phyloP scores from a whole-genome alignment of 2,113 vertebrate species.

The Balaeniceps rex region DNA sequence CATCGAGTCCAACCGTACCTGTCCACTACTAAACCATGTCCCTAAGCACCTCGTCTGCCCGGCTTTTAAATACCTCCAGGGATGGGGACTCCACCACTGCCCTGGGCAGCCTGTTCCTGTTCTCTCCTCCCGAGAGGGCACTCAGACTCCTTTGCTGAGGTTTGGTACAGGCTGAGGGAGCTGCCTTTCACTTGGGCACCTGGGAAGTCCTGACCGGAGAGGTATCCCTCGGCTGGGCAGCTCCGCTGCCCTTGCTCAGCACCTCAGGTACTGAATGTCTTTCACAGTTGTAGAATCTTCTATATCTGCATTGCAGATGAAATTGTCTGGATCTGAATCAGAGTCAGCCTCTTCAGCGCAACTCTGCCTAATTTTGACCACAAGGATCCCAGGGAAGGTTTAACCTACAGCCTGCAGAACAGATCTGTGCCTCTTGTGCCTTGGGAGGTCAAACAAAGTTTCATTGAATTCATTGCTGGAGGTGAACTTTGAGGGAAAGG shows the following conservation, averaged over 20 bases:
- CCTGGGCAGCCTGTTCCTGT: too few species aligned
- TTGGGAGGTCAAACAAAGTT: not conserved
- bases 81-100: too few species aligned
- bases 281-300: not conserved
- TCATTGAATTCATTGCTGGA: not conserved
- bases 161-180: not conserved
- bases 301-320: not conserved
- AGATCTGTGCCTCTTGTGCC: not conserved
- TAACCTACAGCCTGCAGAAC: not conserved
- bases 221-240: not conserved
- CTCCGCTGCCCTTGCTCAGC: not conserved
- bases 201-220: not conserved
- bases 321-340: not conserved
- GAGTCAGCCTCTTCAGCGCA: not conserved
- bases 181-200: too few species aligned
- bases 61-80: too few species aligned
- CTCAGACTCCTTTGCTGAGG: not conserved
- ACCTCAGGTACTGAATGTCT: not conserved
- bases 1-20: too few species aligned
- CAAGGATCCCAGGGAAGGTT: not conserved
- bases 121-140: too few species aligned
- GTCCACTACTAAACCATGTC: too few species aligned
- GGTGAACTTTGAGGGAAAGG: not conserved
- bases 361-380: not conserved
- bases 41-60: too few species aligned